Evolutionary conservation across 2,888 invertebrate species (phyloP).

Genomic region (Anticlea derivata): DNA sequence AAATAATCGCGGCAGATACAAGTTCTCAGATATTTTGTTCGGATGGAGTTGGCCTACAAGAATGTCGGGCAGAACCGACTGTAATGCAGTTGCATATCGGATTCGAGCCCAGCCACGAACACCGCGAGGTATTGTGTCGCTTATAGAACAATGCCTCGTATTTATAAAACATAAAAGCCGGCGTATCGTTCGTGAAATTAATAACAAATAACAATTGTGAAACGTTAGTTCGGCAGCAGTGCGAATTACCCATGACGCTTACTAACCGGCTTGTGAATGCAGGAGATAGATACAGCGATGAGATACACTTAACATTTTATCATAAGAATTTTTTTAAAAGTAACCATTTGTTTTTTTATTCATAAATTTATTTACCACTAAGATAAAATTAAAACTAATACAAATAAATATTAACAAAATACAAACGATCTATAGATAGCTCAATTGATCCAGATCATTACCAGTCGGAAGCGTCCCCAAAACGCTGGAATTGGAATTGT

Average conservation of each 20-base stretch:
- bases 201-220: constrained; percentile 84
- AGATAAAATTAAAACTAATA: too few relatives aligned
- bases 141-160: constrained; percentile 81
- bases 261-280: constrained; percentile 59
- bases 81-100: constrained; percentile 65
- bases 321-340: too few relatives aligned
- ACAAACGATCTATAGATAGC: too few relatives aligned
- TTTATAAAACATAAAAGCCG: constrained; percentile 83
- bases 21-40: constrained; percentile 17
- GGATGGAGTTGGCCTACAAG: constrained; percentile 40
- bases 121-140: constrained; percentile 78
- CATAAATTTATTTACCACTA: too few relatives aligned
- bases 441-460: too few relatives aligned
- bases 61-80: constrained; percentile 62
- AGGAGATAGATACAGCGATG: constrained; percentile 19
- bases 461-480: too few relatives aligned
- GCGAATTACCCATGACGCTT: constrained; percentile 77
- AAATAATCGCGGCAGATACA: background rate
- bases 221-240: constrained; percentile 79
- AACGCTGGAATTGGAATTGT: too few relatives aligned
- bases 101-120: constrained; percentile 69
- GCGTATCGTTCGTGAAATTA: constrained; percentile 83
- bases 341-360: too few relatives aligned
- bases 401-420: too few relatives aligned
- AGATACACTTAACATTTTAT: background rate